A percentile compares a stretch with the other conserved stretches of the same genome.
These are phyloP conservation scores for Onychorhynchus coronatus DNA, from an alignment of 2,113 vertebrate genomes.

Conservation along the genomic window DNA sequence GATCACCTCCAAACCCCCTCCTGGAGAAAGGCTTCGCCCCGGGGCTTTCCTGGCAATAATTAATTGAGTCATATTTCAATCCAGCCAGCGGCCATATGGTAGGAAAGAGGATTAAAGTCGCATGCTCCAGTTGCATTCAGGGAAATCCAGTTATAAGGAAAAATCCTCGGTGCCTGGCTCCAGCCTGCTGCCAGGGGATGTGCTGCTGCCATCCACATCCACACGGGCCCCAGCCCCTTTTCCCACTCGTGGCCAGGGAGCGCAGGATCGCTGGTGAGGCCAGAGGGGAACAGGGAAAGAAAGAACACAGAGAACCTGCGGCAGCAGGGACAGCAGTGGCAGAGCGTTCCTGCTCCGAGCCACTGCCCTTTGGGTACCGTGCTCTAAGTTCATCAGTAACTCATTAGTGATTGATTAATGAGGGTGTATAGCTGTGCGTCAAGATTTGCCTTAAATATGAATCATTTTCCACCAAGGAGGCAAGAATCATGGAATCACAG, in stretches of 20 bases:
- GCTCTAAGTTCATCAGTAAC: background rate
- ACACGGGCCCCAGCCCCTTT: background rate
- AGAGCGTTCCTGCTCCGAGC: accelerated
- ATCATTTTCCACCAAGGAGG: background rate
- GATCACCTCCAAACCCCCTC: background rate
- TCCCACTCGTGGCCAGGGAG: background rate
- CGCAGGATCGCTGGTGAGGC: accelerated
- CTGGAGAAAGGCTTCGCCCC: background rate
- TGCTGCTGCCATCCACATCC: background rate
- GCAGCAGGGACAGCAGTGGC: background rate
- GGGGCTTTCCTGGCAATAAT: slow-evolving; percentile 46
- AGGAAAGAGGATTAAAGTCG: slow-evolving; percentile 62
- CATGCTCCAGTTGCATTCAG: slow-evolving; percentile 27
- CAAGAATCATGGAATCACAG: accelerated
- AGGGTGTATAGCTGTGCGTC: accelerated
- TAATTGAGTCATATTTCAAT: slow-evolving; percentile 70
- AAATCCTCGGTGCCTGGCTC: background rate
- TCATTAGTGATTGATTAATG: background rate
- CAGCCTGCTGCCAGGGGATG: background rate
- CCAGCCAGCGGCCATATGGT: slow-evolving; percentile 67
- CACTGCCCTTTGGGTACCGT: background rate
- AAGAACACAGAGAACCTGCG: accelerated
- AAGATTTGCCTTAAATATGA: background rate
- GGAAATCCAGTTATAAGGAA: slow-evolving; percentile 51
- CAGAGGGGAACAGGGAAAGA: background rate